These are phyloP conservation scores for Platycheirus albimanus DNA, from an alignment of 2,888 invertebrate genomes.

Conservation along the genomic window DNA sequence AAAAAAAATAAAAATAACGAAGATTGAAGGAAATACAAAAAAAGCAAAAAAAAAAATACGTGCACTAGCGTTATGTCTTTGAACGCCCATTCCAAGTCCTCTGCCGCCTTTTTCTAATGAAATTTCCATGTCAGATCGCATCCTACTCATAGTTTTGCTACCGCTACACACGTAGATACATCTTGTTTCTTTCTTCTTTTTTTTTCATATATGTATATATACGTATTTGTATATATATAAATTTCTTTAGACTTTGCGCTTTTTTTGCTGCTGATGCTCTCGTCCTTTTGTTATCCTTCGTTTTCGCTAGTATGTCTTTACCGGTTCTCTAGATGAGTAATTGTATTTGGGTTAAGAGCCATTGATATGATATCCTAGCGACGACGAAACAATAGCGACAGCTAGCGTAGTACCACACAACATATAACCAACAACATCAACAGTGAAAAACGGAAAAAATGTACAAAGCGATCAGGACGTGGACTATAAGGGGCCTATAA, in stretches of 20 bases:
- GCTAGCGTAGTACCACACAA: conserved; percentile 20
- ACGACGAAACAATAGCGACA: conserved; percentile 72
- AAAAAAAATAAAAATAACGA: conserved; percentile 25
- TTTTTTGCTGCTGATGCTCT: conserved; percentile 27
- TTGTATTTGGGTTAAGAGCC: conserved; percentile 77
- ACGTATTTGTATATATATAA: conserved; percentile 1
- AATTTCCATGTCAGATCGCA: conserved; percentile 74
- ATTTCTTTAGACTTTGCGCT: conserved; percentile 48
- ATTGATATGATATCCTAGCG: conserved; percentile 75
- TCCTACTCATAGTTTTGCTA: conserved; percentile 57
- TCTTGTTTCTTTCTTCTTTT: conserved; percentile 39
- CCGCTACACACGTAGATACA: conserved; percentile 32
- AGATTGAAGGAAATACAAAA: conserved; percentile 16
- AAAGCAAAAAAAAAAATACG: conserved; percentile 16
- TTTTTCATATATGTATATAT: no score
- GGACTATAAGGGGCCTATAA: conserved; percentile 21
- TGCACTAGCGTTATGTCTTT: conserved; percentile 69
- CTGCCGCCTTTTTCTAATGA: conserved; percentile 72
- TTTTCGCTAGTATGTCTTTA: conserved; percentile 68
- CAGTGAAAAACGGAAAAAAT: conserved; percentile 42
- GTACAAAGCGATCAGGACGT: conserved; percentile 48
- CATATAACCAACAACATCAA: conserved; percentile 43
- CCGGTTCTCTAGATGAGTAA: conserved; percentile 76
- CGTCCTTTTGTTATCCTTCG: conserved; percentile 66
- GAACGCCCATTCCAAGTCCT: conserved; percentile 69